Base-by-base conservation (phyloP, 1,140 invertebrate species). In the Xylocopa sonorina region DNA sequence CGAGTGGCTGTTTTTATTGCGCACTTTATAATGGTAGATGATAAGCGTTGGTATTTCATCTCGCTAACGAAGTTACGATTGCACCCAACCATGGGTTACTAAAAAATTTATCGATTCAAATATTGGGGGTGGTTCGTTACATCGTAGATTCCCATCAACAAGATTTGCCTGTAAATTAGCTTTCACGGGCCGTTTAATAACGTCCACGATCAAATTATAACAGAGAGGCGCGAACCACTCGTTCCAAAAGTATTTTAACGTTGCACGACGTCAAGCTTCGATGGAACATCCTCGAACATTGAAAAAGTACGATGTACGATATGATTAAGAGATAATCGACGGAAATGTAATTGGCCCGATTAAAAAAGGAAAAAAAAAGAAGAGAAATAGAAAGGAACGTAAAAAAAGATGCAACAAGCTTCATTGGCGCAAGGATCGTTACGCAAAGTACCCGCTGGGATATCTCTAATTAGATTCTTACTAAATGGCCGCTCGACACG, bases 61-160 rank as follows among this genome's bases (percentile, higher is more conserved):
- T 29, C 16, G 5, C 14, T 48, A 72, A 46, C 21, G 41, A 72
- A 72, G 16, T 60, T 43, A 32, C 16, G 29, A 72, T 55, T 43
- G 24, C 14, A 34, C 10, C 16, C 41, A 53, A 41, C 4, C 1
- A 5, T 0, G 14, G 21, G 27, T 12, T 29, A 24, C 12, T 72
- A 72, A 72, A 72, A 48, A 72, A 46, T n/a, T 46, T 58, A 72
- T 72, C 55, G 55, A 72, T 60, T 41, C 41, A 4, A 18, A 2
- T 16, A 24, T 48, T 14, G 2, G 3, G 12, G 0, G 12, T 27
- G n/a, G 64, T 32, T 67, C 32, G 6, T 27, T 72, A 71, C 24
- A n/a, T 68, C 43, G 38, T 41, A 27, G 57, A 60, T 34, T 34
- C 32, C 51, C 63, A 51, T 74, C 58, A 34, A n/a, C 4, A 9